phyloP scores from a whole-genome alignment of 2,113 vertebrate genomes.

The Genyomyrus donnyi region DNA sequence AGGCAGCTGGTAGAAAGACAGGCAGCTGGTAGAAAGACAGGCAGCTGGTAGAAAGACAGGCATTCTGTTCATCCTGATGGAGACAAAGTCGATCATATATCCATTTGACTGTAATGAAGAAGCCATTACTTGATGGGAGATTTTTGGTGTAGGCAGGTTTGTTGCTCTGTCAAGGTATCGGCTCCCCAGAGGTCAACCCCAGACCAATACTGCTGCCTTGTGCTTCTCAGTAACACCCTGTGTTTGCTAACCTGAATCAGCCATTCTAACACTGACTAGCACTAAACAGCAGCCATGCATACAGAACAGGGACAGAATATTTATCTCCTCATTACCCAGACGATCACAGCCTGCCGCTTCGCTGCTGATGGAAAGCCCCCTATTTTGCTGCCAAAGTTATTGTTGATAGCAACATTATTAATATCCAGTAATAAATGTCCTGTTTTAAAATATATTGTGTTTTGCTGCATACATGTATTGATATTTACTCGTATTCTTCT shows the following conservation, averaged over 20 bases:
- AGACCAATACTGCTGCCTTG: neutral
- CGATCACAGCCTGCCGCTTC: neutral
- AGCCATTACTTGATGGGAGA: neutral
- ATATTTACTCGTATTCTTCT: neutral
- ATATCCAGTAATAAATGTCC: neutral
- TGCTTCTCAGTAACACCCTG: neutral
- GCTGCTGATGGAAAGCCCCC: neutral
- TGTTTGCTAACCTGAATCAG: neutral
- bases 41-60: neutral
- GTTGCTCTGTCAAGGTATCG: neutral
- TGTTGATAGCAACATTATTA: neutral
- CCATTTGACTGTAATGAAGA: neutral
- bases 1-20: neutral
- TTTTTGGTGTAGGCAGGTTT: neutral
- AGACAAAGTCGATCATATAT: neutral
- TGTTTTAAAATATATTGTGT: neutral
- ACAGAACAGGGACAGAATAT: neutral
- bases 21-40: neutral
- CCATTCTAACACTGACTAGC: neutral
- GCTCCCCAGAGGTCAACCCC: neutral
- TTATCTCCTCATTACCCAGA: neutral
- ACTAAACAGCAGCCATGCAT: neutral
- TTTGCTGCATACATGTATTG: neutral
- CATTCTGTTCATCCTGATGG: neutral
- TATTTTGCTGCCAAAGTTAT: neutral